Base-by-base conservation (phyloP, 2,113 vertebrate species). In the Lagopus muta region DNA sequence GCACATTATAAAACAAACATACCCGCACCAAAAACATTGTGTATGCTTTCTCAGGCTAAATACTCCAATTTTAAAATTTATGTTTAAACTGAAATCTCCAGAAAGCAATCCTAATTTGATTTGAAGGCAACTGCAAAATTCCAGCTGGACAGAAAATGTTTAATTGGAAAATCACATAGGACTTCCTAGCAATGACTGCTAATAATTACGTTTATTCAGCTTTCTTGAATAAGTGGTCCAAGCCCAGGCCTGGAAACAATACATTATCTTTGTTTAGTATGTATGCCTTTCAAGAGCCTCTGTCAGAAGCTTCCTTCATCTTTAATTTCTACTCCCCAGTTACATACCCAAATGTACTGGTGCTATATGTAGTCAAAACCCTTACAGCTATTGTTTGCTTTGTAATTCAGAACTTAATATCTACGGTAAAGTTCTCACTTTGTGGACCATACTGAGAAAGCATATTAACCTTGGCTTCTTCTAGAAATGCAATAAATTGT, bases 321-420 rank as follows among this genome's bases (percentile, higher is more conserved):
- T 92, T 82, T 61, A 77, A 81, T 85, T 91, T 58, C 72, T 55
- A 0, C 75, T 50, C 17, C n/a, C 47, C 8, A 7, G 38, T 93
- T 79, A 76, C 67, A 85, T 60, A 62, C 25, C 79, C 81, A 52
- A 76, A 75, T 0, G 6, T 40, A 47, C 55, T 60, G 52, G 14
- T 57, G 70, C 73, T 34, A 55, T n/a, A 90, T 40, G 5, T n/a
- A 50, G 67, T 87, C 75, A 79, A 79, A 72, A 62, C 24, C 8
- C 48, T 43, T 83, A 12, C 75, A 73, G 50, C 34, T 47, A 28
- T 65, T 84, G 78, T 91, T 94, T 89, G 10, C 58, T 95, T 83
- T 93, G 81, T 75, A 50, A 85, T 94, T 88, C 76, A 77, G 85
- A 86, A 61, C 38, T 88, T 90, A 86, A 72, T 91, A 91, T 72